Conservation (phyloP, 1,140 invertebrate species). For the Zaprionus davidi region DNA sequence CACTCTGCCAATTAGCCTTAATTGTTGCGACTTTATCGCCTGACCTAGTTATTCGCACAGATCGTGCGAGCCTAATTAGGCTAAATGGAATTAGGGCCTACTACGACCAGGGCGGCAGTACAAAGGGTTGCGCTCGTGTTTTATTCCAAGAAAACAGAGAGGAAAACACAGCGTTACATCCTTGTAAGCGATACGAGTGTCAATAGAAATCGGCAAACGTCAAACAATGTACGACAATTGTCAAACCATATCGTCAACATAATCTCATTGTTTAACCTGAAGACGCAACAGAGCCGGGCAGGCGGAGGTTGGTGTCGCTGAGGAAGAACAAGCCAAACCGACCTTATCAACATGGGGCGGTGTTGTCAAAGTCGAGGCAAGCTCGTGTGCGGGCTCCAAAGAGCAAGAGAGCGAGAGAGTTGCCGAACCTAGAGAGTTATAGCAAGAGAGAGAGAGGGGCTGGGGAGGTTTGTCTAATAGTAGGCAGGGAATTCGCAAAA, state of each 20-base stretch:
- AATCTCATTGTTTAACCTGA: constrained; percentile 82
- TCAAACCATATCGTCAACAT: constrained; percentile 84
- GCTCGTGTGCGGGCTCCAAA: constrained; percentile 61
- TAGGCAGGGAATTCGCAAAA: constrained; percentile 42
- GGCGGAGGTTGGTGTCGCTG: not conserved
- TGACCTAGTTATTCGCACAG: constrained; percentile 40
- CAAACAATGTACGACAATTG: constrained; percentile 83
- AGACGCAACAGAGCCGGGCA: constrained; percentile 2
- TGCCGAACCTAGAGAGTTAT: constrained; percentile 4
- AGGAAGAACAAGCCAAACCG: not conserved
- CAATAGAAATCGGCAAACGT: constrained; percentile 82
- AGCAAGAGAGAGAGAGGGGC: not conserved
- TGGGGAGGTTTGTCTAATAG: constrained; percentile 6
- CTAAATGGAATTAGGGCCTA: constrained; percentile 44
- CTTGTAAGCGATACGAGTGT: constrained; percentile 74
- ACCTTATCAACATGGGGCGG: constrained; percentile 75
- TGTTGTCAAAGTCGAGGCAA: constrained; percentile 65
- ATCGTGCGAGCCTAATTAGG: constrained; percentile 65
- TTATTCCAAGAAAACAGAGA: constrained; percentile 69
- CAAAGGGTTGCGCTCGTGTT: constrained; percentile 59
- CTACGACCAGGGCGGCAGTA: constrained; percentile 47
- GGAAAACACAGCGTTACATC: constrained; percentile 68
- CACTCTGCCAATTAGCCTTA: constrained; percentile 2
- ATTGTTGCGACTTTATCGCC: constrained; percentile 1
- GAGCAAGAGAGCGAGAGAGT: not conserved